Conservation (phyloP, 2,797 vertebrate species). For the Alectoris magna region DNA sequence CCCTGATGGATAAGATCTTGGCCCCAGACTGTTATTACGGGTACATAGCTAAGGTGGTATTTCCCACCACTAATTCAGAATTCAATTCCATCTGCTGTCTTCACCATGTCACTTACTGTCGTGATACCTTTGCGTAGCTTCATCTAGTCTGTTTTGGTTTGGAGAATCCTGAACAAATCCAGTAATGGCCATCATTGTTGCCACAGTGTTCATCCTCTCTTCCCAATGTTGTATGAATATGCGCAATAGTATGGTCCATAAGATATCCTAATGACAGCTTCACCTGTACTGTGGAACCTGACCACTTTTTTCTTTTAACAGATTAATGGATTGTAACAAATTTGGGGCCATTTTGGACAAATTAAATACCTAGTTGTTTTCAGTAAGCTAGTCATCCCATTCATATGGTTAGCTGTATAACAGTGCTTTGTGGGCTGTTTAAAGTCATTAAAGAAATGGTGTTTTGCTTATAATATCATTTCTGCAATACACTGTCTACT, state of each 20-base stretch:
- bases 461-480: background rate
- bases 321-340: background rate
- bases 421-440: background rate
- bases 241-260: background rate
- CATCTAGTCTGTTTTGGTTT: background rate
- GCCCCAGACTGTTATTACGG: background rate
- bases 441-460: background rate
- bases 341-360: background rate
- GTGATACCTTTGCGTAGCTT: background rate
- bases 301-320: background rate
- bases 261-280: background rate
- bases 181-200: background rate
- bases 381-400: background rate
- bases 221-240: background rate
- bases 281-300: background rate
- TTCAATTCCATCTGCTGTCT: background rate
- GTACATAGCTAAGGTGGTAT: background rate
- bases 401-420: background rate
- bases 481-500: background rate
- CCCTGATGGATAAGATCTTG: background rate
- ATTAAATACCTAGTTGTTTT: background rate
- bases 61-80: background rate
- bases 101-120: background rate
- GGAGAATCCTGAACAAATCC: background rate
- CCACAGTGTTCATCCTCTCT: background rate